A percentile compares a stretch with the other conserved stretches of the same genome.
These are phyloP conservation scores for Phalera bucephala DNA, from an alignment of 2,888 invertebrate species.

Conservation along the genomic window DNA sequence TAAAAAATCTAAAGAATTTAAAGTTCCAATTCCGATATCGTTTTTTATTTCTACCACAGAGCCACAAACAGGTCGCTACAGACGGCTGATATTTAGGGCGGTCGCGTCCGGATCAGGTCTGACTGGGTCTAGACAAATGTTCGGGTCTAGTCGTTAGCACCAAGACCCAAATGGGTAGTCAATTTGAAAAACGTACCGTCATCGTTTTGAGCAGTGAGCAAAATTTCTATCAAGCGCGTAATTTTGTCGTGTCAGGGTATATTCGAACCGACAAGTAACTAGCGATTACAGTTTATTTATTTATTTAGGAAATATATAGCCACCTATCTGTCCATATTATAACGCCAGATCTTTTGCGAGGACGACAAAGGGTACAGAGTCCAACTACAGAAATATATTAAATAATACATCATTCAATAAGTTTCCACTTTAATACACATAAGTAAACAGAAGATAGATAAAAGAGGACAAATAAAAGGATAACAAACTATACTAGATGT, in stretches of 20 bases:
- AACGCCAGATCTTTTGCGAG: too few species aligned
- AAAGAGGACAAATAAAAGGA: too few species aligned
- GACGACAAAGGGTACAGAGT: too few species aligned
- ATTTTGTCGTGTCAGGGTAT: background rate
- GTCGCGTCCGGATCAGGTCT: slow-evolving; percentile 5
- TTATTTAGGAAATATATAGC: too few species aligned
- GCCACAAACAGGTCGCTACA: slow-evolving; percentile 1
- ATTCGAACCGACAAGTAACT: background rate
- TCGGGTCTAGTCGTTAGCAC: slow-evolving; percentile 12
- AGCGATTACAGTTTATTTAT: too few species aligned
- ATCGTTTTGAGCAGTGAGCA: background rate
- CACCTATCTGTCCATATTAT: too few species aligned
- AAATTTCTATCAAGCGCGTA: background rate
- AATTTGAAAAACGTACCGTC: background rate
- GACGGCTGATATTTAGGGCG: slow-evolving; percentile 3
- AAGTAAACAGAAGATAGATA: too few species aligned
- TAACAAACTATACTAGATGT: too few species aligned
- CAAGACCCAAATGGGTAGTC: background rate
- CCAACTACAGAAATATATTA: too few species aligned
- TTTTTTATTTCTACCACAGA: slow-evolving; percentile 15
- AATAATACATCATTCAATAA: too few species aligned
- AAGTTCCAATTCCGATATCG: slow-evolving; percentile 11
- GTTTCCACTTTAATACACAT: too few species aligned
- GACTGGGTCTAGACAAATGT: slow-evolving; percentile 25
- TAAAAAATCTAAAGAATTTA: too few species aligned